Percentiles rank a stretch among this genome's conserved stretches.
These are phyloP conservation scores for Rousettus leschenaultii DNA, from an alignment of 2,113 vertebrate genomes.

Conservation along the genomic window DNA sequence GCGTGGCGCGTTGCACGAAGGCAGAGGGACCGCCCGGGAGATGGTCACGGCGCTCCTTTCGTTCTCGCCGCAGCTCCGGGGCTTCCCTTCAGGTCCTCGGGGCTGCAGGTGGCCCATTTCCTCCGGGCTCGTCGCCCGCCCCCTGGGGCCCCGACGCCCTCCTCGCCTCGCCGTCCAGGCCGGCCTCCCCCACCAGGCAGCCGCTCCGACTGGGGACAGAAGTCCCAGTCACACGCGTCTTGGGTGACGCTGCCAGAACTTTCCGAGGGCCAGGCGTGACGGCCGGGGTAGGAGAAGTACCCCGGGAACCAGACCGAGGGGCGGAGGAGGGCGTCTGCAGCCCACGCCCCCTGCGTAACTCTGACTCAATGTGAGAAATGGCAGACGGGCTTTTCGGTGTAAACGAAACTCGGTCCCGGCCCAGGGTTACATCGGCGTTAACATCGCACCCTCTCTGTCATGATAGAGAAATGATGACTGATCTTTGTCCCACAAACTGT, in stretches of 20 bases:
- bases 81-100: background rate
- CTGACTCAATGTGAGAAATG: rapidly evolving
- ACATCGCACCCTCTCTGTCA: background rate
- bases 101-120: too few relatives aligned
- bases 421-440: background rate
- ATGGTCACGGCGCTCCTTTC: too few relatives aligned
- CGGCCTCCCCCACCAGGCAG: background rate
- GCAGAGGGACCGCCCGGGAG: rapidly evolving
- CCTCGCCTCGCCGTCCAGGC: background rate
- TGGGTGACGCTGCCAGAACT: background rate
- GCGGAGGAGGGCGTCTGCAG: background rate
- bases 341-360: too few relatives aligned
- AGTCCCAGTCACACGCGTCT: background rate
- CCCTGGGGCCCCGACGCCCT: background rate
- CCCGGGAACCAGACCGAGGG: too few relatives aligned
- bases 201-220: background rate
- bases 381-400: background rate
- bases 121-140: rapidly evolving
- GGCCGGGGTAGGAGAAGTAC: rapidly evolving
- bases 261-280: background rate
- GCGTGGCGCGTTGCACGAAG: too few relatives aligned
- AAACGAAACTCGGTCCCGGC: background rate
- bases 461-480: background rate
- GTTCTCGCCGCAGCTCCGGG: rapidly evolving
- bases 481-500: background rate